phyloP scores from a whole-genome alignment of 2,888 invertebrate genomes.

The Alviniconcha strummeri region DNA sequence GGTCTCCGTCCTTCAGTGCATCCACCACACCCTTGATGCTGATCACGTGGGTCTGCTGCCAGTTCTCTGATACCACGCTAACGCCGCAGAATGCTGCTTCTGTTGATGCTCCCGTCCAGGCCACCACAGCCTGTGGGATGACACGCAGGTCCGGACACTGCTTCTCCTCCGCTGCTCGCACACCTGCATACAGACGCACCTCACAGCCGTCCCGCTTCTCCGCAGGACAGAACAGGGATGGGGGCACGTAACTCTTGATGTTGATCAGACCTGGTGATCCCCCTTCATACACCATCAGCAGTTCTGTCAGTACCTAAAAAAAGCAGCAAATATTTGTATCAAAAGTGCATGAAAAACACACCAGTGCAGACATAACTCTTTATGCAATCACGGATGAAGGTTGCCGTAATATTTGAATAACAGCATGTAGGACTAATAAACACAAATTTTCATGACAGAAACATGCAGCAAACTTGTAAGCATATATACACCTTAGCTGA shows the following conservation, averaged over 20 bases:
- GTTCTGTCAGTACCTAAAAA: conserved; percentile 35
- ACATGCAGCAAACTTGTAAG: no score
- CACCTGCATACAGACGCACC: conserved; percentile 40
- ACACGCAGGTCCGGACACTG: conserved; percentile 44
- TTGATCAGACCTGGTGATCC: conserved; percentile 31
- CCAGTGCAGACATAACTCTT: no score
- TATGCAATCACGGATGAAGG: no score
- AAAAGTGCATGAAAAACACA: no score
- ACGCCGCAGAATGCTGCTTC: conserved; percentile 46
- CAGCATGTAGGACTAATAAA: no score
- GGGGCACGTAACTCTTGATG: conserved; percentile 41
- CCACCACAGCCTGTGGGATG: conserved; percentile 43
- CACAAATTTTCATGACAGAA: no score
- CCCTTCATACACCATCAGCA: conserved; percentile 43
- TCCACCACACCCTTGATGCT: conserved; percentile 49
- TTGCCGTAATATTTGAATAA: no score
- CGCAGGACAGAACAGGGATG: conserved; percentile 42
- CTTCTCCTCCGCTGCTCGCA: conserved; percentile 44
- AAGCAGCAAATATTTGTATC: no score
- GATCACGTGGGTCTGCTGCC: conserved; percentile 34
- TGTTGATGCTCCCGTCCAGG: conserved; percentile 28
- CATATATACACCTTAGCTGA: no score
- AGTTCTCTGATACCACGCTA: conserved; percentile 24
- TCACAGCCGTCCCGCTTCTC: conserved; percentile 40
- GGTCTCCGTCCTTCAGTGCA: conserved; percentile 47